These are phyloP conservation scores for Nipponacmea schrenckii DNA, from an alignment of 2,888 invertebrate genomes.

Conservation along the genomic window DNA sequence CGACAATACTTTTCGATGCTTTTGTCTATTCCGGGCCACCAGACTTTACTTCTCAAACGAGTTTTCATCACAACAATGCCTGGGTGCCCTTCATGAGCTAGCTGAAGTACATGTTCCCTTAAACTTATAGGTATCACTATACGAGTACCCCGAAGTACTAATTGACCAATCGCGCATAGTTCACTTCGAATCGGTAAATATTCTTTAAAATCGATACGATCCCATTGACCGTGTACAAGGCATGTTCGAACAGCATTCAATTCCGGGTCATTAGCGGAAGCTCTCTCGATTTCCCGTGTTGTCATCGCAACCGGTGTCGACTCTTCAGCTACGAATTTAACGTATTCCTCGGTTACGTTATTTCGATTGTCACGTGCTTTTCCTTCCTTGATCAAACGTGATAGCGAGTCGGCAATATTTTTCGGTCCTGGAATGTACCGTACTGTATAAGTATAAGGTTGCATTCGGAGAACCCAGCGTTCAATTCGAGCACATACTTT, in stretches of 20 bases:
- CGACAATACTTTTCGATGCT: background rate
- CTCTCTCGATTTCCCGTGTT: constrained; percentile 1
- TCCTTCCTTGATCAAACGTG: too few relatives aligned
- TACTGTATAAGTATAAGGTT: background rate
- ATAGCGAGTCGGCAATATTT: too few relatives aligned
- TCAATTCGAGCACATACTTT: background rate
- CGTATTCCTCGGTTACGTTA: too few relatives aligned
- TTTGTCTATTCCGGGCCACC: too few relatives aligned
- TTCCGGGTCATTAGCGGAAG: constrained; percentile 1
- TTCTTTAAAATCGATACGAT: background rate
- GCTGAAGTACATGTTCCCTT: background rate
- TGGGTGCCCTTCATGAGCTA: background rate
- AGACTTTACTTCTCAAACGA: background rate
- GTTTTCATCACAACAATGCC: background rate
- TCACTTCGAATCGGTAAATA: background rate
- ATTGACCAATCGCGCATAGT: background rate
- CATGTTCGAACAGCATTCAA: background rate
- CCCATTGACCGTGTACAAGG: background rate
- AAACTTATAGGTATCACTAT: background rate
- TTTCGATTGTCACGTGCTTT: too few relatives aligned
- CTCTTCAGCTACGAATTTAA: background rate
- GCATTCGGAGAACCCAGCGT: background rate
- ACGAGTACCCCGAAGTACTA: background rate
- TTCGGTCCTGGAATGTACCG: background rate
- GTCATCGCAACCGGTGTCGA: constrained; percentile 14